Conservation (phyloP, 2,113 vertebrate genomes). For the Neofelis nebulosa region DNA sequence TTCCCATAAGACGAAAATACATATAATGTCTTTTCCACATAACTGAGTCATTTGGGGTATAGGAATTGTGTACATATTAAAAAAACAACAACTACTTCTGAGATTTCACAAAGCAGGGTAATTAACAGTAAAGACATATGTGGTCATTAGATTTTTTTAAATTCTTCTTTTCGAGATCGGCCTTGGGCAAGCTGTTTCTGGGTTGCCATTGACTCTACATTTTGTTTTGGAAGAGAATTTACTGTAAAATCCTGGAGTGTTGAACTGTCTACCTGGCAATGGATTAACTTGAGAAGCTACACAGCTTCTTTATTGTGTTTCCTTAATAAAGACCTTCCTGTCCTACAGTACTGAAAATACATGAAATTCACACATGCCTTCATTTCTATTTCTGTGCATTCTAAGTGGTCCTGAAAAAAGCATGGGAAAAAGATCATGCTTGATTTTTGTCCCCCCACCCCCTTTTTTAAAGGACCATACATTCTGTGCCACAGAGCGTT, state of each 20-base stretch:
- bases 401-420: neutral
- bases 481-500: neutral
- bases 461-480: conserved; percentile 27
- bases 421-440: no score
- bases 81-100: neutral
- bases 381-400: conserved; percentile 21
- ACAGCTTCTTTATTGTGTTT: conserved; percentile 9
- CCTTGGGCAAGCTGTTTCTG: conserved; percentile 44
- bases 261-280: neutral
- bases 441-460: neutral
- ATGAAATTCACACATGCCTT: conserved; percentile 11
- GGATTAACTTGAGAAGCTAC: neutral
- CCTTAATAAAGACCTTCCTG: neutral
- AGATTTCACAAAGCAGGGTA: conserved; percentile 51
- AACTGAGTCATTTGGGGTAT: neutral
- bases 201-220: neutral
- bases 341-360: neutral
- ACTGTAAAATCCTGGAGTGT: neutral
- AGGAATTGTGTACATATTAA: neutral
- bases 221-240: conserved; percentile 60
- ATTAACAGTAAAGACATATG: neutral
- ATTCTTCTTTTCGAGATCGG: conserved; percentile 41
- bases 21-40: neutral
- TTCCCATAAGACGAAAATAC: conserved; percentile 24
- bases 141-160: conserved; percentile 47